A percentile compares a stretch with the other conserved stretches of the same genome.
Conservation (phyloP, 2,888 invertebrate genomes). For the Drosophila longiperda region DNA sequence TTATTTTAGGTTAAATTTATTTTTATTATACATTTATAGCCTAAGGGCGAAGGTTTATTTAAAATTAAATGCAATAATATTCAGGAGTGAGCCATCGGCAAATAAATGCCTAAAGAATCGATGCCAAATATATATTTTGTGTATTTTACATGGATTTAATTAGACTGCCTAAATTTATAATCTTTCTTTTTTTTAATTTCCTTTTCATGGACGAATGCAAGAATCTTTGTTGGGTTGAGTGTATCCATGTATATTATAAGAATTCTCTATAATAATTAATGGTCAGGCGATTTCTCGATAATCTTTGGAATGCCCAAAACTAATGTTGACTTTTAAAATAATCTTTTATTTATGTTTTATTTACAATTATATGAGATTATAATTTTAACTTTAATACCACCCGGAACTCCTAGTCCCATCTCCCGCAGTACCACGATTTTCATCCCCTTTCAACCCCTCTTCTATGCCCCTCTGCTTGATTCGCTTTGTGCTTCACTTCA, state of each 20-base stretch:
- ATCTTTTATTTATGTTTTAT: conserved; percentile 19
- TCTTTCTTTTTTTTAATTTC: background rate
- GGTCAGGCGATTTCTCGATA: background rate
- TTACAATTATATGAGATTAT: no score
- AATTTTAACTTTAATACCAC: conserved; percentile 24
- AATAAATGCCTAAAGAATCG: background rate
- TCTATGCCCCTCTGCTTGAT: background rate
- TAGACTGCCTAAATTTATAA: background rate
- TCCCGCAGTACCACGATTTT: background rate
- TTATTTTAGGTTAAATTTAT: background rate
- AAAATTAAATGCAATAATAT: background rate
- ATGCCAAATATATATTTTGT: background rate
- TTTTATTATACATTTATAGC: background rate
- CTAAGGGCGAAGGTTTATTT: background rate
- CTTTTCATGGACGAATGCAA: background rate
- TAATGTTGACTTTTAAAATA: background rate
- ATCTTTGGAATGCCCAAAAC: background rate
- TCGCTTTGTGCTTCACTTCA: conserved; percentile 7
- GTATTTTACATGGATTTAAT: background rate
- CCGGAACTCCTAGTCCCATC: conserved; percentile 4
- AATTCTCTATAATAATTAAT: background rate
- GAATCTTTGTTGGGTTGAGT: background rate
- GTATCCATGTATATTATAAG: background rate
- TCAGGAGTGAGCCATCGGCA: background rate
- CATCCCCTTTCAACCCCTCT: background rate